Evolutionary conservation across 2,797 vertebrate genomes (phyloP).

Genomic region (Prionace glauca): DNA sequence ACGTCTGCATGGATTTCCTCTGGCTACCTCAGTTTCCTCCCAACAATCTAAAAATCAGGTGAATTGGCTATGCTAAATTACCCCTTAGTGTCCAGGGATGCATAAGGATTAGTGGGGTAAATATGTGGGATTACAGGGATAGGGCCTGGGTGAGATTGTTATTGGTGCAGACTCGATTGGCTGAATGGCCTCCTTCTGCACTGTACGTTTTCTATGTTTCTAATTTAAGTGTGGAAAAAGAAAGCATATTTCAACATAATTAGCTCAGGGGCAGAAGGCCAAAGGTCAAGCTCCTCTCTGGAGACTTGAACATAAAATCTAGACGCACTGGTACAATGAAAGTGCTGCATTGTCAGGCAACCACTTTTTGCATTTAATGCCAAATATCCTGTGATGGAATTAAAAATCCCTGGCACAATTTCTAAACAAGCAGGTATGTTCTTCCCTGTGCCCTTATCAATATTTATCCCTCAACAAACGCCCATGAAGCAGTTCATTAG

Average conservation of each 20-base stretch:
- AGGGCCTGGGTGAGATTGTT: too few relatives aligned
- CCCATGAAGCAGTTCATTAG: background rate
- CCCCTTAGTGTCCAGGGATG: too few relatives aligned
- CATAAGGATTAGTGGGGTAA: too few relatives aligned
- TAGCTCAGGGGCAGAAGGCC: background rate
- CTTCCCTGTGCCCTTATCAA: background rate
- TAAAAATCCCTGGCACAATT: background rate
- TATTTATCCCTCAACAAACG: background rate
- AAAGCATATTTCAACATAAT: background rate
- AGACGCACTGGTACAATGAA: background rate
- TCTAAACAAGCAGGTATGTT: background rate
- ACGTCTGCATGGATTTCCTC: too few relatives aligned
- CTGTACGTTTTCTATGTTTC: too few relatives aligned
- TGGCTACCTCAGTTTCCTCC: too few relatives aligned
- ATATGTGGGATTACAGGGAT: too few relatives aligned
- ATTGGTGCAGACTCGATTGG: too few relatives aligned
- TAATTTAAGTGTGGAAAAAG: background rate
- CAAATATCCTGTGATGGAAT: background rate
- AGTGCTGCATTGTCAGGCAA: background rate
- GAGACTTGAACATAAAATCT: background rate
- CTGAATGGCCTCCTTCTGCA: too few relatives aligned
- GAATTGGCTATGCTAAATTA: too few relatives aligned
- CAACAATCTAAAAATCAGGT: too few relatives aligned
- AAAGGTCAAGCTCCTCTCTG: background rate
- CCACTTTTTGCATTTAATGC: background rate